These are phyloP conservation scores for Sphaeramia orbicularis DNA, from an alignment of 2,797 vertebrate species.

Conservation along the genomic window DNA sequence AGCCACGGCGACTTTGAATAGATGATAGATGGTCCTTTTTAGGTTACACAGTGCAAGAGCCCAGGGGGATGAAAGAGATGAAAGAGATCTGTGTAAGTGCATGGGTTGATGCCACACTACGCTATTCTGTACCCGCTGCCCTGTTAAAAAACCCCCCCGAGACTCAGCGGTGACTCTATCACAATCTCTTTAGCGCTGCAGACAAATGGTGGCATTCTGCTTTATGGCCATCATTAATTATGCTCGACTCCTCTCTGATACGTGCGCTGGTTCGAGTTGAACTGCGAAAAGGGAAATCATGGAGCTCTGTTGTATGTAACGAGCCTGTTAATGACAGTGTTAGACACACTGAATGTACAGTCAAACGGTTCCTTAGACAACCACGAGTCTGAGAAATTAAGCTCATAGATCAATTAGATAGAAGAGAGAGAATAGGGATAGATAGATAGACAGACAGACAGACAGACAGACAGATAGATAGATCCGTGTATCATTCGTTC, in stretches of 20 bases:
- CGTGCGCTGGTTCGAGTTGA: slow-evolving; percentile 58
- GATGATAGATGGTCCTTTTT: slow-evolving; percentile 71
- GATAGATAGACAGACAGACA: too few species aligned
- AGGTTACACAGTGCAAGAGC: slow-evolving; percentile 57
- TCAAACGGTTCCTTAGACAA: slow-evolving; percentile 32
- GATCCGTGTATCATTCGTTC: too few species aligned
- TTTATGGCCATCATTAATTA: slow-evolving; percentile 79
- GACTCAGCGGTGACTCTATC: slow-evolving; percentile 51
- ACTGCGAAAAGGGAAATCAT: slow-evolving; percentile 39
- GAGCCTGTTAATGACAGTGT: slow-evolving; percentile 15
- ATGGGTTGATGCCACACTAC: slow-evolving; percentile 47
- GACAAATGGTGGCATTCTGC: slow-evolving; percentile 71
- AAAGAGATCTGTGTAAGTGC: slow-evolving; percentile 61
- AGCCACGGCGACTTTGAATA: slow-evolving; percentile 55
- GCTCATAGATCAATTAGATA: too few species aligned
- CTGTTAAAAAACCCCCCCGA: slow-evolving; percentile 40
- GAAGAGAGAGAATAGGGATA: too few species aligned
- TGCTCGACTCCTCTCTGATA: slow-evolving; percentile 64
- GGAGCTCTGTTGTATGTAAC: slow-evolving; percentile 24
- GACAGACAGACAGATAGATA: too few species aligned
- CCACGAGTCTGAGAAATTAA: too few species aligned
- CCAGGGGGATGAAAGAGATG: slow-evolving; percentile 54
- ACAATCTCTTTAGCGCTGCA: slow-evolving; percentile 58
- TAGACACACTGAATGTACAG: slow-evolving; percentile 14
- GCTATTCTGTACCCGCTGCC: slow-evolving; percentile 40